A percentile compares a stretch with the other conserved stretches of the same genome.
Evolutionary conservation across 2,113 vertebrate genomes (phyloP).

Genomic region (Sigmodon hispidus): DNA sequence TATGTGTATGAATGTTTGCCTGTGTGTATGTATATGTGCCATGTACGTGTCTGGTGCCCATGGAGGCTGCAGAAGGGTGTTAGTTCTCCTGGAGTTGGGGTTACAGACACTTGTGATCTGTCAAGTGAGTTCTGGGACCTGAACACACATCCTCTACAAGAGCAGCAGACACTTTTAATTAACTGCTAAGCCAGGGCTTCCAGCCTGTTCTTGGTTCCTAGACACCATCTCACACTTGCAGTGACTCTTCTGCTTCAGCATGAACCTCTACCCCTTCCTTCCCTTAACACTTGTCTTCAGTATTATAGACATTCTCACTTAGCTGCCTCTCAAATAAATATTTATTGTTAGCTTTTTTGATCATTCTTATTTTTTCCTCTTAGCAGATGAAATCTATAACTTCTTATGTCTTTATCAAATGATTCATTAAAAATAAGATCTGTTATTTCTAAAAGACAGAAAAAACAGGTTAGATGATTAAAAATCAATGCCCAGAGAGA

Average conservation of each 20-base stretch:
- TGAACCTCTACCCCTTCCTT: too few species aligned
- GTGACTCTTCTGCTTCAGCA: neutral
- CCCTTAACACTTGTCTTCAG: neutral
- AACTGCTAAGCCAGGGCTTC: neutral
- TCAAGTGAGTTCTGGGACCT: neutral
- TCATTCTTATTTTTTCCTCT: neutral
- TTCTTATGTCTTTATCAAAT: constrained; percentile 1
- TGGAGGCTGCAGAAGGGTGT: neutral
- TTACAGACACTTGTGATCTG: neutral
- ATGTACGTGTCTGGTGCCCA: neutral
- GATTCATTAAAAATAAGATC: neutral
- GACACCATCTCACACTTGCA: neutral
- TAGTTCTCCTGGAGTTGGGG: neutral
- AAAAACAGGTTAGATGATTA: neutral
- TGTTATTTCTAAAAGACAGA: neutral
- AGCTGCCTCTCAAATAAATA: neutral
- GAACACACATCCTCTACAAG: neutral
- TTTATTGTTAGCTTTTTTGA: neutral
- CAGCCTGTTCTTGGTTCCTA: neutral
- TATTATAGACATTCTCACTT: neutral
- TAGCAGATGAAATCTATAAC: neutral
- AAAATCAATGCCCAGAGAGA: neutral
- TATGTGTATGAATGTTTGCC: neutral
- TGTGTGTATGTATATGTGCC: neutral
- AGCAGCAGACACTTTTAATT: neutral